Evolutionary conservation across 2,113 vertebrate genomes (phyloP).

Genomic region (Myodes glareolus): DNA sequence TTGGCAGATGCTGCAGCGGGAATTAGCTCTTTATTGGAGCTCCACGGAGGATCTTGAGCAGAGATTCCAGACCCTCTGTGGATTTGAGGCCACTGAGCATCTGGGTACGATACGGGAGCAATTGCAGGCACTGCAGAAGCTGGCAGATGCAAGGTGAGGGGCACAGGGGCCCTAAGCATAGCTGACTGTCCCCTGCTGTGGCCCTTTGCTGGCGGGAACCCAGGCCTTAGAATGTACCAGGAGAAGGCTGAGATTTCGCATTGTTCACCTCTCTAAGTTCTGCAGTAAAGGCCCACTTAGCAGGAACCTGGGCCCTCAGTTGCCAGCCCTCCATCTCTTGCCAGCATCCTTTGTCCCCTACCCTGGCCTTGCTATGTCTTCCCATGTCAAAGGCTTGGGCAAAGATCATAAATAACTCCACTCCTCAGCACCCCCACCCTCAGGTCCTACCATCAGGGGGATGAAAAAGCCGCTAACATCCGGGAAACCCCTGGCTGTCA

Average conservation of each 20-base stretch:
- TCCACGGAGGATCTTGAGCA: constrained; percentile 77
- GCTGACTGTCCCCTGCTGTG: not conserved
- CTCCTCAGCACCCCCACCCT: not conserved
- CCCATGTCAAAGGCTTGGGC: not conserved
- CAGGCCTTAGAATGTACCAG: not conserved
- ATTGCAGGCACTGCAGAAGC: constrained; percentile 86
- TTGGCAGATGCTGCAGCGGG: constrained; percentile 83
- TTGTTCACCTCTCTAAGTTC: not conserved
- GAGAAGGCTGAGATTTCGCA: not conserved
- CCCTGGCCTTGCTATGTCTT: not conserved
- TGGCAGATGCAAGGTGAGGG: constrained; percentile 86
- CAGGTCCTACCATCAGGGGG: not conserved
- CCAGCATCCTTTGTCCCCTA: not conserved
- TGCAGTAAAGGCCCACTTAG: not conserved
- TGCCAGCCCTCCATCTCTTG: not conserved
- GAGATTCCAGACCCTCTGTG: constrained; percentile 69
- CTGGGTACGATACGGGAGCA: constrained; percentile 83
- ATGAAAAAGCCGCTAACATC: not conserved
- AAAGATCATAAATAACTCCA: not conserved
- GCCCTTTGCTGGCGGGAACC: not conserved
- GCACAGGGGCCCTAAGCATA: not conserved
- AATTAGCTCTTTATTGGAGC: constrained; percentile 80
- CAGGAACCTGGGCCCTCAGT: not conserved
- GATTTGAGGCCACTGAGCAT: constrained; percentile 75
- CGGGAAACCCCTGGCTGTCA: not conserved